Conservation (phyloP, 2,888 invertebrate genomes). For the Pemphredon lugubris region DNA sequence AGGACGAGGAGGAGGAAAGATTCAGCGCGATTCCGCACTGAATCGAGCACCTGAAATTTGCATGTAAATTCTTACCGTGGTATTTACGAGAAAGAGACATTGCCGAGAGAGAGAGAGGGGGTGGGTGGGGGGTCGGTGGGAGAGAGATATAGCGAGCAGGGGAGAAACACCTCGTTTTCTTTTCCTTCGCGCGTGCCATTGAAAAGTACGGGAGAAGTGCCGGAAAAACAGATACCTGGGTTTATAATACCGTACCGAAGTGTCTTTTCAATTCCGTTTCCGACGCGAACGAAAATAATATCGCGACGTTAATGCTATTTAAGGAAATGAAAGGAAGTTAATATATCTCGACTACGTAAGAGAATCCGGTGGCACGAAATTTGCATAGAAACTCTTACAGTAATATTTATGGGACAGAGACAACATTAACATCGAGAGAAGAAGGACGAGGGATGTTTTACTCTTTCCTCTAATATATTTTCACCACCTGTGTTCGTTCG, state of each 20-base stretch:
- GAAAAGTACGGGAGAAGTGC: constrained; percentile 6
- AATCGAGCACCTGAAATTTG: constrained; percentile 34
- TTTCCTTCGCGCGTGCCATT: constrained; percentile 11
- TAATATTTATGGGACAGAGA: constrained; percentile 5
- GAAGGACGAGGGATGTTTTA: neutral
- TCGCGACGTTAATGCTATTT: neutral
- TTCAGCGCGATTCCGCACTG: constrained; percentile 17
- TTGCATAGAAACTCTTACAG: neutral
- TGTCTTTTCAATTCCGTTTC: neutral
- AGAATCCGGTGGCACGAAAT: neutral
- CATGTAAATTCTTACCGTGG: constrained; percentile 38
- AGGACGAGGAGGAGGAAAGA: neutral
- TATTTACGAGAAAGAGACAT: constrained; percentile 38
- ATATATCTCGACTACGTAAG: neutral
- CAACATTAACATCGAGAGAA: neutral
- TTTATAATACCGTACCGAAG: neutral
- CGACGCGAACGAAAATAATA: neutral
- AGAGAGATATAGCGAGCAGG: no score
- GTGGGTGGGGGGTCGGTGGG: constrained; percentile 1
- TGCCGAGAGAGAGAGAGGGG: constrained; percentile 4
- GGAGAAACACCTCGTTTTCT: constrained; percentile 1
- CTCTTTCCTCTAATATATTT: neutral
- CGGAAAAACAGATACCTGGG: no score
- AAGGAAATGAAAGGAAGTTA: neutral
- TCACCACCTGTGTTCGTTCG: neutral